Evolutionary conservation across 2,888 invertebrate species (phyloP), one percentile per base, ranked within the genome.

Genomic region (Arctia plantaginis): DNA sequence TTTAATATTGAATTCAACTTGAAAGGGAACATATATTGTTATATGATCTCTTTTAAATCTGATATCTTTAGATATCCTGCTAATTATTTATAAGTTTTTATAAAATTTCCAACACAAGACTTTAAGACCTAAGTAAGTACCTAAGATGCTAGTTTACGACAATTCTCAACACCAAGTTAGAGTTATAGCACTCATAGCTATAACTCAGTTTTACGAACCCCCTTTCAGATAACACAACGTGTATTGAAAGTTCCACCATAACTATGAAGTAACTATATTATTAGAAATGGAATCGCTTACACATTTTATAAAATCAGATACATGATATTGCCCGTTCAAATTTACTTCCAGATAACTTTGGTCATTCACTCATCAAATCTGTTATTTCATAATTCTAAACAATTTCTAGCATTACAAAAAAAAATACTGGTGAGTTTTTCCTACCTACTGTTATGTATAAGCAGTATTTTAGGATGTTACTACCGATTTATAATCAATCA

Each of bases 181-280:
- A 92, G 93, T 94, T 94, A 59, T 27, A 59, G 59, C 27, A 27
- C 59, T 27, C 59, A 95, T 94, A 84, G 88, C 93, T 91, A 95
- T 95, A 94, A 94, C 94, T 95, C 92, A 93, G 93, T 94, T 94
- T 95, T 95, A 95, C 94, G 94, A 92, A 94, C 94, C 94, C 93
- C 92, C 92, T 93, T 94, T 91, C 92, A 93, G 93, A 93, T 94
- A 93, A 93, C 93, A 92, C 93, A 93, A 92, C 94, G 88, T 92
- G 72, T 92, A 91, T 87, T 86, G 85, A 90, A 93, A 92, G 91
- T 93, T 94, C 90, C 89, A 92, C 92, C 90, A 91, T 92, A 91
- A 91, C 88, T 91, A 85, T 89, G 85, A 88, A 89, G 84, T 76
- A 77, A 86, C 85, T 84, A 77, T 80, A 77, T 81, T 77, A 77